Base-by-base conservation (phyloP, 2,797 vertebrate genomes). In the Xenops minutus region DNA sequence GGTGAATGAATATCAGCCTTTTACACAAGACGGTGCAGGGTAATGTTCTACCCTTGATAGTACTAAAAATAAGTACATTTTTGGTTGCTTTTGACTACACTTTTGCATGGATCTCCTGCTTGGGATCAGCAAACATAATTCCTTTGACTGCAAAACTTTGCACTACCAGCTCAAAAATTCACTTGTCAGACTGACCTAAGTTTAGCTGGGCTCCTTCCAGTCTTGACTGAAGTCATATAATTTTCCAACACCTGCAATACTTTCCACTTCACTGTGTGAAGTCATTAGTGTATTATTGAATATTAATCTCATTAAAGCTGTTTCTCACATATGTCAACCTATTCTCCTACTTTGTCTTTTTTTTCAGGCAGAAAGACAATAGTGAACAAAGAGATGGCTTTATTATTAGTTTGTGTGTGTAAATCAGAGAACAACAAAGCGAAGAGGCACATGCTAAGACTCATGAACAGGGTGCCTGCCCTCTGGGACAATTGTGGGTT, bases 191-290 rank as follows among this genome's bases (percentile, higher is more conserved):
- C 72, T 89, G 87, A 76, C 62, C 80, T 48, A 59, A 76, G 75
- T 49, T 88, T 67, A 77, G 27, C 54, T 93, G 79, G 37, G 49
- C 48, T 92, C 41, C 37, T 93, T 89, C 82, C 68, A 91, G 71
- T 83, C 85, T 72, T 80, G 21, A 46, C 52, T 74, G 68, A 63
- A 67, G 37, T 37, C 6, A 55, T 36, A 7, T 16, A 67, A 43
- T 46, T 89, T 91, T 89, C 87, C 68, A 91, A 29, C 61, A 88
- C 72, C 76, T 93, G 75, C 78, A 91, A 74, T 22, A 30, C 30
- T 92, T 95, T 79, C 44, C 74, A 22, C 17, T 87, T 92, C 72
- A n/a, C 56, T 54, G 7, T 39, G 30, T 61, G 64, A 85, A 84
- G 32, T 30, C 32, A 37, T 77, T 79, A 55, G 37, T 21, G 34